Conservation (phyloP, 2,797 vertebrate species). For the Poecile montanus region DNA sequence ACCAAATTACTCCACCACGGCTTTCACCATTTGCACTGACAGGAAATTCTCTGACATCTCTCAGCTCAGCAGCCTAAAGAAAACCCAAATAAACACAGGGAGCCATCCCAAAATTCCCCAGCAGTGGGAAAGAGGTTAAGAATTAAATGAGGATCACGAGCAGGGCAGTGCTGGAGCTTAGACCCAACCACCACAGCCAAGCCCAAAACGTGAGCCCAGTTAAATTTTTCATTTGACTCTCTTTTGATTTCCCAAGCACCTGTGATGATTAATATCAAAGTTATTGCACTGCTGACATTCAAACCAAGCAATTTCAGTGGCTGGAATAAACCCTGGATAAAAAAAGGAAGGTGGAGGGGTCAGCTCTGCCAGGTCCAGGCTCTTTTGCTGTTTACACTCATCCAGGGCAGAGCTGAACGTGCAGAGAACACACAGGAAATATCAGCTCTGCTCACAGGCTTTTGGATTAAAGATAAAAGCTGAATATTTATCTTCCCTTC, state of each 20-base stretch:
- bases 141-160: neutral
- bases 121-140: neutral
- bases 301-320: neutral
- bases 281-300: neutral
- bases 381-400: neutral
- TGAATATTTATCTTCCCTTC: neutral
- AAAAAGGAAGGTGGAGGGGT: neutral
- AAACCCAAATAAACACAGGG: neutral
- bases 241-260: neutral
- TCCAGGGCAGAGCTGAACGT: neutral
- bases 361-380: neutral
- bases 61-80: neutral
- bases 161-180: neutral
- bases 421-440: neutral
- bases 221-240: neutral
- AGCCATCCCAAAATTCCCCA: neutral
- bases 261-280: neutral
- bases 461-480: neutral
- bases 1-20: rapidly evolving
- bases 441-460: neutral
- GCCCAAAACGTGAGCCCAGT: neutral
- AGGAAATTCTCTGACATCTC: neutral
- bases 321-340: neutral
- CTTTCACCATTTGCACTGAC: neutral
- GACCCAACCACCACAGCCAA: neutral